phyloP scores from a whole-genome alignment of 1,140 invertebrate genomes.

The Drusus annulatus region DNA sequence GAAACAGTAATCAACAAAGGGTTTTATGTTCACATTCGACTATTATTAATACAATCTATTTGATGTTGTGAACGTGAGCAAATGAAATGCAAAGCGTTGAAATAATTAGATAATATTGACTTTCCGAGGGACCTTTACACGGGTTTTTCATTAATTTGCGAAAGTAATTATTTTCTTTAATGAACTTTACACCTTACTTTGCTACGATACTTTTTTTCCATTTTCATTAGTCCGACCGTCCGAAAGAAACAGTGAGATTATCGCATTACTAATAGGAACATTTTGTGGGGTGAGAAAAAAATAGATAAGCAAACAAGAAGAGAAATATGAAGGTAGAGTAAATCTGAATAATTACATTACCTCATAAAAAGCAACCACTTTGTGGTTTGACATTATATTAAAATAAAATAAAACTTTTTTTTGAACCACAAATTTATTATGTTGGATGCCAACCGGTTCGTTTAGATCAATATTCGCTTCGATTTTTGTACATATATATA shows the following conservation, averaged over 20 bases:
- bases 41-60: constrained; percentile 6
- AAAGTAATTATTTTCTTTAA: neutral
- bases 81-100: neutral
- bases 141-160: neutral
- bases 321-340: neutral
- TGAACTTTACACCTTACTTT: neutral
- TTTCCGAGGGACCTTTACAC: neutral
- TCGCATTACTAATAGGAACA: neutral
- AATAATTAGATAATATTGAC: neutral
- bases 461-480: no score
- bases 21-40: constrained; percentile 29
- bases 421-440: no score
- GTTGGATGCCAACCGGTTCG: no score
- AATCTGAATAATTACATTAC: no score
- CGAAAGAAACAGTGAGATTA: neutral
- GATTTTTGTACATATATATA: no score
- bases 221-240: neutral
- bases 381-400: no score
- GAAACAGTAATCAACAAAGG: constrained; percentile 27
- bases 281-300: neutral
- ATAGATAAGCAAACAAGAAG: neutral
- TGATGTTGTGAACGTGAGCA: neutral
- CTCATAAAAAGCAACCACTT: no score
- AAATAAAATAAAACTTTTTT: no score
- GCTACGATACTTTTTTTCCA: neutral